phyloP scores from a whole-genome alignment of 2,888 invertebrate genomes.

The Apamea epomidion region DNA sequence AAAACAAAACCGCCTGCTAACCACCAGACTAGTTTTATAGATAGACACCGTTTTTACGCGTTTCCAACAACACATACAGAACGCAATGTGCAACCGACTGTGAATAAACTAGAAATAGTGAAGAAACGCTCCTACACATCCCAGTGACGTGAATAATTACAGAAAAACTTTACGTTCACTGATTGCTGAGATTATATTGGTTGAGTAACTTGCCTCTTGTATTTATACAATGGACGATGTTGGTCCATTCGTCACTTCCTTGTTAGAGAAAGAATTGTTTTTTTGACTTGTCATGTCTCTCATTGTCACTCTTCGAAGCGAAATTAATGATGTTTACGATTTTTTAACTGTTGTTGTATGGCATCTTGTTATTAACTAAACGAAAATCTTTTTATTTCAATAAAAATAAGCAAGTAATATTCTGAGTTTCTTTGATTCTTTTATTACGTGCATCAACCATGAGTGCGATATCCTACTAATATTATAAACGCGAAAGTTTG shows the following conservation, averaged over 20 bases:
- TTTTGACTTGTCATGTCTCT: slow-evolving; percentile 35
- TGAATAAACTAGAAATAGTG: slow-evolving; percentile 49
- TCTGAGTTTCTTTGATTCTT: background rate
- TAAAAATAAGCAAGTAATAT: background rate
- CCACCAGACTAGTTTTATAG: background rate
- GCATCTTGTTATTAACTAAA: background rate
- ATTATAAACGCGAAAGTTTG: too few relatives aligned
- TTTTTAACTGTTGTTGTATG: background rate
- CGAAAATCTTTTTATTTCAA: slow-evolving; percentile 1
- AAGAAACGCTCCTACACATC: slow-evolving; percentile 66
- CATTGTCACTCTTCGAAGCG: background rate
- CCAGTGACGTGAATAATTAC: slow-evolving; percentile 62
- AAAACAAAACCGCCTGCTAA: background rate
- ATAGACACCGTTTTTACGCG: slow-evolving; percentile 15
- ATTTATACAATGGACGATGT: slow-evolving; percentile 34
- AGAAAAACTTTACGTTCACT: slow-evolving; percentile 43
- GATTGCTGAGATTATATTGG: slow-evolving; percentile 52
- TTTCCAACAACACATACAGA: slow-evolving; percentile 15
- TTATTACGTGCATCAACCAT: background rate
- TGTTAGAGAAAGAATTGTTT: background rate
- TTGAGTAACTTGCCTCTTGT: slow-evolving; percentile 39
- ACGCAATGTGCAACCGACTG: slow-evolving; percentile 43
- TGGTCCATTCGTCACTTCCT: slow-evolving; percentile 36
- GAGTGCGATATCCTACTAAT: background rate
- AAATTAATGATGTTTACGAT: slow-evolving; percentile 26